Conservation (phyloP, 2,888 invertebrate genomes). For the Dolichopus griseipennis region DNA sequence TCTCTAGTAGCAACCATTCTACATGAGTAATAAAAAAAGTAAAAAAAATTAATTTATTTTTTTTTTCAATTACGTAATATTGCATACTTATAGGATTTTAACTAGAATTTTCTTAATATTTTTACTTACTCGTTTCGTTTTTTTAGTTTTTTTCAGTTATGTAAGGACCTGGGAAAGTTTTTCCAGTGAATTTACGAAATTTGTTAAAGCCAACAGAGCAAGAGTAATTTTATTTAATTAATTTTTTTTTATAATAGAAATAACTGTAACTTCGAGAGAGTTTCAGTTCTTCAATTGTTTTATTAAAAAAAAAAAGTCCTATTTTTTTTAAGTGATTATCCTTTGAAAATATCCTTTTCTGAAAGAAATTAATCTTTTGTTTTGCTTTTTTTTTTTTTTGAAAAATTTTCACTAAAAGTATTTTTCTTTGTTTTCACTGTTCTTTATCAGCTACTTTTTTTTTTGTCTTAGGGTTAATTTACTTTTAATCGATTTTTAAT, state of each 20-base stretch:
- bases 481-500: constrained; percentile 14
- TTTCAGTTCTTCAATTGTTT: constrained; percentile 5
- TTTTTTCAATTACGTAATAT: not conserved
- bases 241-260: not conserved
- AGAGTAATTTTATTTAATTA: constrained; percentile 2
- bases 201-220: constrained; percentile 18
- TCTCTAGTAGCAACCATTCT: constrained; percentile 37
- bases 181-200: not conserved
- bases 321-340: not conserved
- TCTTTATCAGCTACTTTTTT: not conserved
- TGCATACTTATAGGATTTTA: not conserved
- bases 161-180: too few species aligned
- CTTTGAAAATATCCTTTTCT: constrained; percentile 13
- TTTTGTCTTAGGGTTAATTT: not conserved
- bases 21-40: constrained; percentile 5
- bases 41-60: not conserved
- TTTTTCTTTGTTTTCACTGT: constrained; percentile 13
- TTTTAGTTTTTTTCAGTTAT: constrained; percentile 8
- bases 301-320: constrained; percentile 19
- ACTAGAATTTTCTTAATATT: constrained; percentile 14
- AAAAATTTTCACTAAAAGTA: constrained; percentile 22
- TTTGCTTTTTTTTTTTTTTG: constrained; percentile 9
- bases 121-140: constrained; percentile 22
- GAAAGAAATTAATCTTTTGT: not conserved
- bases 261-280: not conserved